These are phyloP conservation scores for Antheraea pernyi DNA, from an alignment of 1,140 invertebrate species.

Conservation along the genomic window DNA sequence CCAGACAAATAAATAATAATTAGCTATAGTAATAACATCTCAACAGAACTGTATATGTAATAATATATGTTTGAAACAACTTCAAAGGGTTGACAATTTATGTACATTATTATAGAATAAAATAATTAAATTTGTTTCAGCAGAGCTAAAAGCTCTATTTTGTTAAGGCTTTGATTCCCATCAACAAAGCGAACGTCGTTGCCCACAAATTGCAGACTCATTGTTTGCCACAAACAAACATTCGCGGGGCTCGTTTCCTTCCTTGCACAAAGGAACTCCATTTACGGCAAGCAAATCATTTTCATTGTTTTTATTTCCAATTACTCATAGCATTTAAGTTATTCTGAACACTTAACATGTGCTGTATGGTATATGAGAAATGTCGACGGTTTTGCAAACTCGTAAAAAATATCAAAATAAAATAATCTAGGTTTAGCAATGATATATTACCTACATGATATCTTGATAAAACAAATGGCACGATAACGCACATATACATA, in stretches of 20 bases:
- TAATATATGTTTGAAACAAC: not conserved
- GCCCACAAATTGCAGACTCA: slow-evolving; percentile 60
- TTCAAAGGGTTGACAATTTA: slow-evolving; percentile 16
- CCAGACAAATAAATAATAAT: not conserved
- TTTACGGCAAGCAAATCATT: slow-evolving; percentile 50
- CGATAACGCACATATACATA: too few relatives aligned
- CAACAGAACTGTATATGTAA: not conserved
- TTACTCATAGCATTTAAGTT: slow-evolving; percentile 20
- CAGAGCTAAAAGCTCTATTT: slow-evolving; percentile 35
- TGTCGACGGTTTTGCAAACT: not conserved
- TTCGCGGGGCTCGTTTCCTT: slow-evolving; percentile 50
- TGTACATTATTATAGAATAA: slow-evolving; percentile 21
- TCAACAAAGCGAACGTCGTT: slow-evolving; percentile 53
- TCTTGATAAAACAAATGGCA: too few relatives aligned
- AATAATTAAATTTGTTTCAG: slow-evolving; percentile 42
- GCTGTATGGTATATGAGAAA: not conserved
- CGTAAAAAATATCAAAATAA: not conserved
- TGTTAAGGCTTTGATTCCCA: slow-evolving; percentile 57
- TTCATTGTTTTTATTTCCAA: slow-evolving; percentile 47
- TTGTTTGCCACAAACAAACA: slow-evolving; percentile 61
- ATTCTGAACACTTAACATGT: not conserved
- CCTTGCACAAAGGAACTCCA: slow-evolving; percentile 53
- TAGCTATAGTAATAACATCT: not conserved
- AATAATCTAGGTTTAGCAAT: too few relatives aligned
- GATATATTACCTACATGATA: too few relatives aligned